Evolutionary conservation across 1,140 invertebrate species (phyloP).

Genomic region (Trypoxylus dichotomus): DNA sequence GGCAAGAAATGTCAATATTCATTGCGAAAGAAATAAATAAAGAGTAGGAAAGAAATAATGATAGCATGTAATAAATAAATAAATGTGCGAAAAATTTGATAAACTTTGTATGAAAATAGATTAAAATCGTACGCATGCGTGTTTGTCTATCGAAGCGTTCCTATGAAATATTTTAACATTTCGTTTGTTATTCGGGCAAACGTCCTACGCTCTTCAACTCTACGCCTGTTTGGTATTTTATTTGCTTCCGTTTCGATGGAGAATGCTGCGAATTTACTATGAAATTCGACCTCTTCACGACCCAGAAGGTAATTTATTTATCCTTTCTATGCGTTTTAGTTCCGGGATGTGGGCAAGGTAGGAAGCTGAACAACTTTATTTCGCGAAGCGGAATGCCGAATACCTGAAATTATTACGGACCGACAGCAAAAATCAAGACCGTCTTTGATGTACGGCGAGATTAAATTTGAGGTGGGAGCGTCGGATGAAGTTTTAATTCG

Average conservation of each 20-base stretch:
- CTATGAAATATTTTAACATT: neutral
- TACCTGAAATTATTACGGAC: neutral
- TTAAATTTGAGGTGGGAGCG: neutral
- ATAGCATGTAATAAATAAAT: too few species aligned
- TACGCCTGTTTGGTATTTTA: neutral
- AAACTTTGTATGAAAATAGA: neutral
- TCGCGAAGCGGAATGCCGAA: neutral
- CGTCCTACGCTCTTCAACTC: neutral
- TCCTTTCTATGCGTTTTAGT: neutral
- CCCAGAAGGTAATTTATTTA: neutral
- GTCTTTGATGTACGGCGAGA: neutral
- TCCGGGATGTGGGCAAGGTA: neutral
- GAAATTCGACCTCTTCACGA: neutral
- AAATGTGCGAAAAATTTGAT: too few species aligned
- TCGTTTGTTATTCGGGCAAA: neutral
- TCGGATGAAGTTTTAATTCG: neutral
- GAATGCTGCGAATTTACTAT: neutral
- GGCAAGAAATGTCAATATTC: too few species aligned
- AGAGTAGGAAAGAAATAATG: too few species aligned
- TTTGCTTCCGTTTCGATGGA: neutral
- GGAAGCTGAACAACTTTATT: neutral
- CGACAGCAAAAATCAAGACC: neutral
- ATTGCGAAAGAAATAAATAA: too few species aligned
- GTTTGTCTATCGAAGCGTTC: neutral
- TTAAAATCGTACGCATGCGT: neutral